Evolutionary conservation across 2,888 invertebrate species (phyloP).

Genomic region (Protonemura montana): DNA sequence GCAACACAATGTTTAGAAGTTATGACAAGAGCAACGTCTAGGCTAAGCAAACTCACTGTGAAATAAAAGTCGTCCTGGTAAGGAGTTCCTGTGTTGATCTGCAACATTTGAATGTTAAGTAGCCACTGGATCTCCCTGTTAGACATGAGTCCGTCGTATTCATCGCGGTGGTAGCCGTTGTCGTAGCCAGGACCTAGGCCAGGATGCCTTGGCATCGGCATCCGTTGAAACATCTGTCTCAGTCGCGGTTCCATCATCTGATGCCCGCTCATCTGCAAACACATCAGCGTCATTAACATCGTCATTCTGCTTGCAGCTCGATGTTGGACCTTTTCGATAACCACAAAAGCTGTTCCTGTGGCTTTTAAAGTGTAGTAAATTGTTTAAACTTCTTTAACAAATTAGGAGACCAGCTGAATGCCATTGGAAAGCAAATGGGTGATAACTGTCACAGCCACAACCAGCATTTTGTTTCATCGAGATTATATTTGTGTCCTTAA

Average conservation of each 20-base stretch:
- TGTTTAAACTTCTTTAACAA: too few relatives aligned
- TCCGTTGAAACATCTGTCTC: slow-evolving; percentile 51
- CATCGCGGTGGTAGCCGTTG: slow-evolving; percentile 62
- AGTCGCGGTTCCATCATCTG: slow-evolving; percentile 53
- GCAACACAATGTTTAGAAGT: neutral
- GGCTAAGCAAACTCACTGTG: slow-evolving; percentile 67
- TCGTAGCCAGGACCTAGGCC: neutral
- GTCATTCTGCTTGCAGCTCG: too few relatives aligned
- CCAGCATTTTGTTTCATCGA: too few relatives aligned
- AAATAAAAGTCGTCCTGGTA: slow-evolving; percentile 98
- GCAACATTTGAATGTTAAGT: slow-evolving; percentile 92
- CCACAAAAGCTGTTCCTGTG: too few relatives aligned
- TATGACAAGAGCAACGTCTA: too few relatives aligned
- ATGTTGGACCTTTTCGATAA: too few relatives aligned
- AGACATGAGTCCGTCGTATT: slow-evolving; percentile 93
- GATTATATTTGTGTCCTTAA: too few relatives aligned
- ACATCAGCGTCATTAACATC: neutral
- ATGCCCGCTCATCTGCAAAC: slow-evolving; percentile 53
- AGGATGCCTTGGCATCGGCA: neutral
- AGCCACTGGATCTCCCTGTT: slow-evolving; percentile 95
- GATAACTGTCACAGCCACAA: too few relatives aligned
- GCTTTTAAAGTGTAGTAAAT: too few relatives aligned
- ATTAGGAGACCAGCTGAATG: too few relatives aligned
- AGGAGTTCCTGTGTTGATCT: slow-evolving; percentile 93
- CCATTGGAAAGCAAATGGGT: too few relatives aligned